phyloP scores from a whole-genome alignment of 2,888 invertebrate genomes.

The Orchestes rusci region DNA sequence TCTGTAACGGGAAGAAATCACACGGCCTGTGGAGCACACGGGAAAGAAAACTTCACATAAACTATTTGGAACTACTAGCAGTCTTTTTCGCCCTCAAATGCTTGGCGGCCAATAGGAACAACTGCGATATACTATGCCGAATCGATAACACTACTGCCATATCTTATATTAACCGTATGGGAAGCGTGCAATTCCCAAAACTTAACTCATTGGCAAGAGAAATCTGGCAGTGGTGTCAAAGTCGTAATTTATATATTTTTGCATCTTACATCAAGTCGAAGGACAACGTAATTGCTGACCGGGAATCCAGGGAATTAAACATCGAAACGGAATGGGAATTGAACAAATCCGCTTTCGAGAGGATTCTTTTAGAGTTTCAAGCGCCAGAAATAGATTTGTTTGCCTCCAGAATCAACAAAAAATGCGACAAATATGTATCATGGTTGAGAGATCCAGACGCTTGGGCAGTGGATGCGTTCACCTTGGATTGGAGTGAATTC shows the following conservation, averaged over 20 bases:
- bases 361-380: no score
- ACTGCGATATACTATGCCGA: slow-evolving; percentile 6
- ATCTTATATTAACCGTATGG: no score
- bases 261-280: no score
- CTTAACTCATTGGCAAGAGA: slow-evolving; percentile 2
- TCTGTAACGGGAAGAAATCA: slow-evolving; percentile 8
- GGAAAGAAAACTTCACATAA: slow-evolving; percentile 1
- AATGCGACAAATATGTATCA: slow-evolving; percentile 1
- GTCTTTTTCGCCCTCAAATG: slow-evolving; percentile 9
- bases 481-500: no score
- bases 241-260: no score
- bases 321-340: no score
- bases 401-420: neutral
- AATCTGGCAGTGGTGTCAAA: slow-evolving; percentile 2
- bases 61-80: slow-evolving; percentile 6
- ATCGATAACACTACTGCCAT: slow-evolving; percentile 14
- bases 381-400: no score
- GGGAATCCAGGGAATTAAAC: no score
- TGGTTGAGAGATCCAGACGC: no score
- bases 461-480: no score
- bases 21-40: neutral
- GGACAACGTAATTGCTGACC: no score
- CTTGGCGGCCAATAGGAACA: neutral
- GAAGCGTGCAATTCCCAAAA: slow-evolving; percentile 1
- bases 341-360: neutral